Evolutionary conservation across 2,888 invertebrate genomes (phyloP).

Genomic region (Bellardia pandia): DNA sequence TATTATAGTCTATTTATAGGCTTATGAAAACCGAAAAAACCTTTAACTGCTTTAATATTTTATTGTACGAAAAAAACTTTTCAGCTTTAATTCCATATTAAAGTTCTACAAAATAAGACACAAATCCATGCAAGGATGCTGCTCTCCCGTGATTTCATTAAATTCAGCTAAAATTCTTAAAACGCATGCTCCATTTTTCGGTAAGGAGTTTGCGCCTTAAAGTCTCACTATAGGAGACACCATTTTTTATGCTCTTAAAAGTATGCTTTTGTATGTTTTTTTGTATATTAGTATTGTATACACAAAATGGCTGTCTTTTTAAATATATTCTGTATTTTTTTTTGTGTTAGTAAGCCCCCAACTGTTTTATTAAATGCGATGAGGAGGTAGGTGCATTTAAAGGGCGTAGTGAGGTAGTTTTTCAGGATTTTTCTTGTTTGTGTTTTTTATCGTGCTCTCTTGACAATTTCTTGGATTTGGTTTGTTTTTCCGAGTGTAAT

Average conservation of each 20-base stretch:
- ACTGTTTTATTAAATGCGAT: not conserved
- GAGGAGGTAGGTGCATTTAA: not conserved
- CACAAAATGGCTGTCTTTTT: slow-evolving; percentile 73
- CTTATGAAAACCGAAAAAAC: not conserved
- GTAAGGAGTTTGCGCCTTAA: slow-evolving; percentile 62
- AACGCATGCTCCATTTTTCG: slow-evolving; percentile 54
- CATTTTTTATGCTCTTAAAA: slow-evolving; percentile 62
- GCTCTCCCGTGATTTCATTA: slow-evolving; percentile 43
- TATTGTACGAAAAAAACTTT: not conserved
- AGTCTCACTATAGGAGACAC: slow-evolving; percentile 26
- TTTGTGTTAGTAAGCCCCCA: not conserved
- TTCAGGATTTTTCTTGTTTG: not conserved
- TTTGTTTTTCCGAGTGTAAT: not conserved
- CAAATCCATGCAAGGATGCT: slow-evolving; percentile 50
- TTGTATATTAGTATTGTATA: slow-evolving; percentile 23
- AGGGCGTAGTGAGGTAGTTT: slow-evolving; percentile 45
- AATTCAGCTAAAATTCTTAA: not conserved
- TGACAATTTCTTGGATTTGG: slow-evolving; percentile 1
- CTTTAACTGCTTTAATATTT: slow-evolving; percentile 28
- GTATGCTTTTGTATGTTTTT: slow-evolving; percentile 29
- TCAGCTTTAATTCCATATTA: slow-evolving; percentile 29
- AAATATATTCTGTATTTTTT: slow-evolving; percentile 9
- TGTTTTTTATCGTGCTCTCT: slow-evolving; percentile 33
- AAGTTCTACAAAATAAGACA: slow-evolving; percentile 44
- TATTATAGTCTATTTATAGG: not conserved